phyloP scores from a whole-genome alignment of 2,113 vertebrate genomes.

The Morone saxatilis region DNA sequence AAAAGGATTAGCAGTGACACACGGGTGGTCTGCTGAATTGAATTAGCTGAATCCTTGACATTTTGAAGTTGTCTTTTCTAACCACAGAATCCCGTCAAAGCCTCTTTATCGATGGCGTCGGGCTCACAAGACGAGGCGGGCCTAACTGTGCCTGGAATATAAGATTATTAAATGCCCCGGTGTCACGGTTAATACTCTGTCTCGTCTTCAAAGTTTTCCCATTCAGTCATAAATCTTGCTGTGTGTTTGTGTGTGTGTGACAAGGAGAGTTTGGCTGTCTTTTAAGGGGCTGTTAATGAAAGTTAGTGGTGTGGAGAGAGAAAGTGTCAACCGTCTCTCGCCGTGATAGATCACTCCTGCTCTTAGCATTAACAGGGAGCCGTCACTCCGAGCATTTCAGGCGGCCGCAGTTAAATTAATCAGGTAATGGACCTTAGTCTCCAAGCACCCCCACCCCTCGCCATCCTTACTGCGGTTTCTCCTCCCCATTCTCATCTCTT shows the following conservation, averaged over 20 bases:
- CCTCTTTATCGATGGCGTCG: slow-evolving; percentile 32
- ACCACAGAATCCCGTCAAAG: slow-evolving; percentile 34
- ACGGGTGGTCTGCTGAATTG: slow-evolving; percentile 18
- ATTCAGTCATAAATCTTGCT: slow-evolving; percentile 64
- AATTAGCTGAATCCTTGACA: slow-evolving; percentile 51
- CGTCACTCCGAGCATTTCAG: slow-evolving; percentile 79
- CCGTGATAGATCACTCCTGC: slow-evolving; percentile 69
- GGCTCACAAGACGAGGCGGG: slow-evolving; percentile 17
- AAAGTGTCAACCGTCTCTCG: slow-evolving; percentile 54
- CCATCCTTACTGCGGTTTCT: slow-evolving; percentile 36
- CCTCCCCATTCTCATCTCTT: slow-evolving; percentile 35
- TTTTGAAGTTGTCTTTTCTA: slow-evolving; percentile 51
- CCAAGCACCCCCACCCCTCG: slow-evolving; percentile 33
- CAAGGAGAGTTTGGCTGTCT: slow-evolving; percentile 27
- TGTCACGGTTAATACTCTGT: slow-evolving; percentile 47
- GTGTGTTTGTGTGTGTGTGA: slow-evolving; percentile 13
- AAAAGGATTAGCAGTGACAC: slow-evolving; percentile 42
- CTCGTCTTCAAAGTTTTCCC: slow-evolving; percentile 58
- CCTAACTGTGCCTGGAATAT: slow-evolving; percentile 56
- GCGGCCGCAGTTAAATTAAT: slow-evolving; percentile 80
- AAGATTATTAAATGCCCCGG: slow-evolving; percentile 47
- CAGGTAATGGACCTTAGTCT: slow-evolving; percentile 71
- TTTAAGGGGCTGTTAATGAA: slow-evolving; percentile 72
- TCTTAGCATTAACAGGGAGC: slow-evolving; percentile 56
- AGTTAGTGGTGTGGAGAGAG: slow-evolving; percentile 65